Evolutionary conservation across 1,140 invertebrate species (phyloP).

Genomic region (Drosophila punjabiensis): DNA sequence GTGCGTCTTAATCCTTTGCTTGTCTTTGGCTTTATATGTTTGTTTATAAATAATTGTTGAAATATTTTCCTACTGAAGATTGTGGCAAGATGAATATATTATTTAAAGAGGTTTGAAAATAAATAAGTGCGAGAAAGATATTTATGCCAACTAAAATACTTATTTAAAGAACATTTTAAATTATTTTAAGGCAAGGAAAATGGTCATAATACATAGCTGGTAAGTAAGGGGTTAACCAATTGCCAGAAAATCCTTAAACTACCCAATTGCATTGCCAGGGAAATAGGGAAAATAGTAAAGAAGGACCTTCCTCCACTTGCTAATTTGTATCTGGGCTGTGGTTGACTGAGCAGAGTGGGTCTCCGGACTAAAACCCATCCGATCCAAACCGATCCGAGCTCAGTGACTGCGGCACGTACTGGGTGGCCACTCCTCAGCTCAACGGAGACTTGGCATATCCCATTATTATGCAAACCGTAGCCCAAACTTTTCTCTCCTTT

Average conservation of each 20-base stretch:
- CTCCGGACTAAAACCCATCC: constrained; percentile 4
- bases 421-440: constrained; percentile 12
- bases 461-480: constrained; percentile 69
- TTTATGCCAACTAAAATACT: not conserved
- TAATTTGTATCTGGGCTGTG: constrained; percentile 71
- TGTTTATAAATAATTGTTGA: not conserved
- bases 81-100: not conserved
- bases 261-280: constrained; percentile 1
- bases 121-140: not conserved
- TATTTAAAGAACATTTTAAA: not conserved
- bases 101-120: not conserved
- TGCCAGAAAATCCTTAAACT: not conserved
- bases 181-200: not conserved
- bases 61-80: not conserved
- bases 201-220: not conserved
- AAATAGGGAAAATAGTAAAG: not conserved
- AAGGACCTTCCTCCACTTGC: constrained; percentile 31
- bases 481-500: constrained; percentile 12
- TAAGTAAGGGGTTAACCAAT: not conserved
- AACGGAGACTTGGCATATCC: constrained; percentile 21
- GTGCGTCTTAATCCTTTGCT: not conserved
- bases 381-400: constrained; percentile 30
- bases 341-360: constrained; percentile 34
- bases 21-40: not conserved
- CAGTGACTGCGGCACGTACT: constrained; percentile 60